phyloP scores from a whole-genome alignment of 1,140 invertebrate species.

The Oppia nitens region DNA sequence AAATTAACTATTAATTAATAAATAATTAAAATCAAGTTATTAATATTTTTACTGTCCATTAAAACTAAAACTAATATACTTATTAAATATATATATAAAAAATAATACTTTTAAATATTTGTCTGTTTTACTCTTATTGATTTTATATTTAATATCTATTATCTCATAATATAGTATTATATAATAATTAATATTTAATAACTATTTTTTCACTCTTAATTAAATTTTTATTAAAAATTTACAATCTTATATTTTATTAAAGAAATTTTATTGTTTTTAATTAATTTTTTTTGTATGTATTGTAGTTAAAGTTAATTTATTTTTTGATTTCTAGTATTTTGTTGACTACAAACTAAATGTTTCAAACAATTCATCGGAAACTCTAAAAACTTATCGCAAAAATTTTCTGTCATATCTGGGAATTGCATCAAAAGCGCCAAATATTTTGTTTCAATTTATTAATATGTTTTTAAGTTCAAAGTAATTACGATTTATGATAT shows the following conservation, averaged over 20 bases:
- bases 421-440: conserved; percentile 78
- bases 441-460: conserved; percentile 81
- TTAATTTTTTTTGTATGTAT: too few relatives aligned
- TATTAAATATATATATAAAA: too few relatives aligned
- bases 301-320: too few relatives aligned
- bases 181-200: neutral
- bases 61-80: too few relatives aligned
- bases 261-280: too few relatives aligned
- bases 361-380: conserved; percentile 24
- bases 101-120: too few relatives aligned
- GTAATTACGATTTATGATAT: too few relatives aligned
- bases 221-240: too few relatives aligned
- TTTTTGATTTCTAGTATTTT: too few relatives aligned
- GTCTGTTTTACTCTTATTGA: too few relatives aligned
- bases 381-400: conserved; percentile 41
- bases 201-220: neutral
- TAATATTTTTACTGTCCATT: neutral
- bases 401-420: conserved; percentile 67
- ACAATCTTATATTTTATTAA: too few relatives aligned
- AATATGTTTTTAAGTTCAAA: conserved; percentile 79
- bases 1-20: neutral
- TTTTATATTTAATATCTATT: too few relatives aligned
- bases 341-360: conserved; percentile 62
- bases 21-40: neutral
- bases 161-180: neutral